Conservation (phyloP, 2,113 vertebrate species). For the Calyptomena viridis region DNA sequence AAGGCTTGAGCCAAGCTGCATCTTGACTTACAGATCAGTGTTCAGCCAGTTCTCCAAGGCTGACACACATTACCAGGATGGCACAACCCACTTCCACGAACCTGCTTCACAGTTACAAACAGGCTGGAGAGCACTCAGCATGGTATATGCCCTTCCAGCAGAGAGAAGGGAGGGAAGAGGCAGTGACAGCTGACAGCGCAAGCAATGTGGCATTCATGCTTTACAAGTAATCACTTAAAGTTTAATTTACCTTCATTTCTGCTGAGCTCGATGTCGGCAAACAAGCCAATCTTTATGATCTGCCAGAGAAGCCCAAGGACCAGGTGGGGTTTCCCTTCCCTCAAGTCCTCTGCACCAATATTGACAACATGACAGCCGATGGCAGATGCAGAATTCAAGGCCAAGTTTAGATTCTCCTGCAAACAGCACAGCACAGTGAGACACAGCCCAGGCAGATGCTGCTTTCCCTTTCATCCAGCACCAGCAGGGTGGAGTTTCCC, state of each 20-base stretch:
- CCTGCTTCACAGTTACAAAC: not conserved
- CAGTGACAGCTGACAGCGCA: accelerated
- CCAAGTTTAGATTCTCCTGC: slow-evolving; percentile 97
- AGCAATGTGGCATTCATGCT: not conserved
- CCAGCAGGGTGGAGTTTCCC: not conserved
- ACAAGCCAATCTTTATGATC: slow-evolving; percentile 96
- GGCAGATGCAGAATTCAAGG: slow-evolving; percentile 94
- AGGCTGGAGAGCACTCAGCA: not conserved
- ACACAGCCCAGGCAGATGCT: not conserved
- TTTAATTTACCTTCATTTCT: slow-evolving; percentile 87
- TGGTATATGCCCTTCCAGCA: not conserved
- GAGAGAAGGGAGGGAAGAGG: not conserved
- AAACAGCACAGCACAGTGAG: not conserved
- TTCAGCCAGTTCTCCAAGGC: not conserved
- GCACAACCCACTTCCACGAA: not conserved
- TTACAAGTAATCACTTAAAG: not conserved
- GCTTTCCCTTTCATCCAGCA: not conserved
- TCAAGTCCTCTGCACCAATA: slow-evolving; percentile 92
- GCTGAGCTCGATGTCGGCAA: slow-evolving; percentile 93
- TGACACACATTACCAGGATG: not conserved
- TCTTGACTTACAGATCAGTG: not conserved
- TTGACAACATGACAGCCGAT: slow-evolving; percentile 98
- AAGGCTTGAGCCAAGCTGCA: not conserved
- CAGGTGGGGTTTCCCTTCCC: slow-evolving; percentile 95
- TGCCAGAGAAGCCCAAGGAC: slow-evolving; percentile 96